Base-by-base conservation (phyloP, 2,888 invertebrate species). In the Drosophila monieri region DNA sequence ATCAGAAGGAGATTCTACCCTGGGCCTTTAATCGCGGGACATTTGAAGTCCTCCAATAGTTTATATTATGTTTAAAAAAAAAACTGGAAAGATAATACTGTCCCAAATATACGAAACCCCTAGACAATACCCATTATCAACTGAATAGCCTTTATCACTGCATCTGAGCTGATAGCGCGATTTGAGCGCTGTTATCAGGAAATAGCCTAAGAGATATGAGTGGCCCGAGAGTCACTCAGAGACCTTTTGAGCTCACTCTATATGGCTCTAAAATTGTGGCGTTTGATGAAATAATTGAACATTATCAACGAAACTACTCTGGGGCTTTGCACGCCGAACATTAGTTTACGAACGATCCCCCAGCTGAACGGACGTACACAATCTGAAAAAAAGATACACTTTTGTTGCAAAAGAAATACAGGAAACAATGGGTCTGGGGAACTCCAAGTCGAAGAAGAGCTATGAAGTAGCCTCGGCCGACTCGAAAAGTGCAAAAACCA, bases 21-120 rank as follows among this genome's bases (percentile, higher is more conserved):
- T 90, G 89, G 89, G 79, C 89, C 3, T 62, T 85, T 39, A 76
- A 80, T 56, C 83, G 88, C 0, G 90, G 90, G 0, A 58, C 80
- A 0, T 89, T 90, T 62, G 77, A 54, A n/a, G 14, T 12, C 14
- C 5, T 15, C 0, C 9, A 3, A 35, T 35, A 35, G 14, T 14
- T 35, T 35, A 6, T 35, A 35, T 32, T 32, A n/a, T 60, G 35
- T 27, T 18, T 0, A 60, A 37, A 44, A 27, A 60, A 35, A 35
- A 60, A 37, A 44, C 44, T 46, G 61, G 27, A 46, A 35, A 46
- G 60, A 59, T 60, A 18, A 6, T 35, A n/a, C n/a, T 44, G 44
- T 9, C 25, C 35, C 25, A 15, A 18, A 47, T 1, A 44, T 0
- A 15, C 8, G 12, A 15, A 3, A 0, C 3, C 9, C 18, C 4